phyloP scores from a whole-genome alignment of 1,140 invertebrate species.

The Dufourea novaeangliae region DNA sequence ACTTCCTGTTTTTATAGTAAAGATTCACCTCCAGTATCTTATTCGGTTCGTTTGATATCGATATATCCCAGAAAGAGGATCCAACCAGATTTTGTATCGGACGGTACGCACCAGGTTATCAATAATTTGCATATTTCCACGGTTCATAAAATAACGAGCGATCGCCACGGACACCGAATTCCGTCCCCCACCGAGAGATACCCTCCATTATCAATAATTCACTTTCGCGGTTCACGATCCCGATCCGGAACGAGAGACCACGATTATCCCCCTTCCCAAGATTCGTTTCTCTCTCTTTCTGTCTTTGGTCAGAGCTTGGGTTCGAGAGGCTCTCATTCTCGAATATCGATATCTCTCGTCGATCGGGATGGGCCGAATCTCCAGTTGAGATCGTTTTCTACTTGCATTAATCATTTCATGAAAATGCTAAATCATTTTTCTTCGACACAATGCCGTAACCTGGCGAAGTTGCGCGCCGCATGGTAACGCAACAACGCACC shows the following conservation, averaged over 20 bases:
- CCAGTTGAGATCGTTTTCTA: constrained; percentile 23
- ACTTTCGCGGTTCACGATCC: not conserved
- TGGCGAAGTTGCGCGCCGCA: constrained; percentile 41
- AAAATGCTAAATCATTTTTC: constrained; percentile 53
- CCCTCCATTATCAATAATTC: not conserved
- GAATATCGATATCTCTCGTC: not conserved
- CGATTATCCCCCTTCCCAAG: not conserved
- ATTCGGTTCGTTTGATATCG: too few species aligned
- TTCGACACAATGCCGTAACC: constrained; percentile 33
- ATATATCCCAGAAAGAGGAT: too few species aligned
- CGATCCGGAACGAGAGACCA: not conserved
- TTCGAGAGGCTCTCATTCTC: too few species aligned
- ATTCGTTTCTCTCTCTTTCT: not conserved
- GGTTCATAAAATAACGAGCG: constrained; percentile 2
- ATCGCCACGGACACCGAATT: constrained; percentile 6
- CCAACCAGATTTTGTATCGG: not conserved
- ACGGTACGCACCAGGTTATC: constrained; percentile 7
- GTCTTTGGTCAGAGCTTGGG: too few species aligned
- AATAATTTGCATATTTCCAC: constrained; percentile 32
- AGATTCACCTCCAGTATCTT: too few species aligned
- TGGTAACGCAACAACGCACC: constrained; percentile 53
- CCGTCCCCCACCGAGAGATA: not conserved
- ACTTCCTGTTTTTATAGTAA: too few species aligned
- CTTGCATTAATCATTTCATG: too few species aligned
- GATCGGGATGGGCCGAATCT: constrained; percentile 13